These are phyloP conservation scores for Haemorhous mexicanus DNA, from an alignment of 2,113 vertebrate genomes.

Conservation along the genomic window DNA sequence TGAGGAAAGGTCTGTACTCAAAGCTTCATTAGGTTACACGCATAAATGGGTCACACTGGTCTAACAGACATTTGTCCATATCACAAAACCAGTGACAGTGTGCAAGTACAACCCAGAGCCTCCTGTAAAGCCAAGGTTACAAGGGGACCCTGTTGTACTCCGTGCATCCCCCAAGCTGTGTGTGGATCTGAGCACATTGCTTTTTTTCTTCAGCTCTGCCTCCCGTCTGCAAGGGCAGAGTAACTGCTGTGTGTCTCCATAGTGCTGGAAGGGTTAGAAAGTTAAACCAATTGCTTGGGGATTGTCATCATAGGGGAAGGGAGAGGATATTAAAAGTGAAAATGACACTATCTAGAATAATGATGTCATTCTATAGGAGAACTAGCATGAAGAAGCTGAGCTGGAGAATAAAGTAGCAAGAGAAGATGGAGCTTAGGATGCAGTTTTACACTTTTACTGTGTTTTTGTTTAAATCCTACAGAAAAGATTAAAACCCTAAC, in stretches of 20 bases:
- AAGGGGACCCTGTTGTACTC: not conserved
- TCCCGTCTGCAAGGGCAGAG: not conserved
- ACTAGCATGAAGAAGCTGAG: not conserved
- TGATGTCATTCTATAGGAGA: not conserved
- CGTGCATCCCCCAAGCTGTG: too few species aligned
- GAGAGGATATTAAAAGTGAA: not conserved
- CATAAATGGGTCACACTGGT: not conserved
- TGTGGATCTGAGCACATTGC: not conserved
- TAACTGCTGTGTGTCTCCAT: not conserved
- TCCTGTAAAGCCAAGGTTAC: not conserved
- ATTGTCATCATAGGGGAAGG: not conserved
- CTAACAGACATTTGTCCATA: slow-evolving; percentile 11
- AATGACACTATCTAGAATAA: not conserved
- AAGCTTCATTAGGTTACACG: slow-evolving; percentile 34
- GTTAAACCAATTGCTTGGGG: not conserved
- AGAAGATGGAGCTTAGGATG: not conserved
- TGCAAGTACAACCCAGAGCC: not conserved
- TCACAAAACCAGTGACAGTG: not conserved
- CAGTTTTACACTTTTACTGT: not conserved
- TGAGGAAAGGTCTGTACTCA: slow-evolving; percentile 22
- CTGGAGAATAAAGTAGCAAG: not conserved
- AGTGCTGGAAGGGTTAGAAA: not conserved
- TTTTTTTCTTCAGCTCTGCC: not conserved
- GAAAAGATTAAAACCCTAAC: not conserved
- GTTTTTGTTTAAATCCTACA: slow-evolving; percentile 1